phyloP scores from a whole-genome alignment of 2,113 vertebrate genomes.

The Solea senegalensis region DNA sequence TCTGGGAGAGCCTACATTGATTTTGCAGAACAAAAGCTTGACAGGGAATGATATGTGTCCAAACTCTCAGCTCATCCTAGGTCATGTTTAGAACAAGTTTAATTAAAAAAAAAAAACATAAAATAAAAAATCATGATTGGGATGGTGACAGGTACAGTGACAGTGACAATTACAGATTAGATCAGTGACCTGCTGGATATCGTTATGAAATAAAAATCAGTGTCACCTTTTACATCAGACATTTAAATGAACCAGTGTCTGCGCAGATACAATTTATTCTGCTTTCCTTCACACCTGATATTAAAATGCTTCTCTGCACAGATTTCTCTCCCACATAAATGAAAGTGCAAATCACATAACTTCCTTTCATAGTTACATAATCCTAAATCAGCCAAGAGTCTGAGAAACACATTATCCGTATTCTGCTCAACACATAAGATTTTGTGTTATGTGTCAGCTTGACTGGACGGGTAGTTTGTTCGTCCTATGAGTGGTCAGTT shows the following conservation, averaged over 20 bases:
- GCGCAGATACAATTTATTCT: slow-evolving; percentile 17
- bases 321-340: slow-evolving; percentile 32
- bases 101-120: not conserved
- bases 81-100: slow-evolving; percentile 40
- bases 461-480: not conserved
- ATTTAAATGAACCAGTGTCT: slow-evolving; percentile 12
- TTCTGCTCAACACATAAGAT: not conserved
- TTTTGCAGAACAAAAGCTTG: slow-evolving; percentile 40
- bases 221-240: slow-evolving; percentile 20
- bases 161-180: slow-evolving; percentile 47
- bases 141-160: slow-evolving; percentile 10
- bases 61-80: slow-evolving; percentile 41
- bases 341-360: slow-evolving; percentile 12
- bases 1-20: slow-evolving; percentile 49
- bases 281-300: slow-evolving; percentile 23
- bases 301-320: slow-evolving; percentile 32
- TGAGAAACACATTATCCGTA: not conserved
- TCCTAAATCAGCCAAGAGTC: slow-evolving; percentile 11
- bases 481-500: no score
- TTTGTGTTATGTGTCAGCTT: not conserved
- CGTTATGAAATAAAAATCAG: slow-evolving; percentile 32
- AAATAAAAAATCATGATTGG: not conserved
- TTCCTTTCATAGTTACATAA: slow-evolving; percentile 37
- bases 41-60: slow-evolving; percentile 28
- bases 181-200: slow-evolving; percentile 31